Percentiles rank a stretch among this genome's conserved stretches.
Evolutionary conservation across 2,113 vertebrate genomes (phyloP).

Genomic region (Acrocephalus kingi): DNA sequence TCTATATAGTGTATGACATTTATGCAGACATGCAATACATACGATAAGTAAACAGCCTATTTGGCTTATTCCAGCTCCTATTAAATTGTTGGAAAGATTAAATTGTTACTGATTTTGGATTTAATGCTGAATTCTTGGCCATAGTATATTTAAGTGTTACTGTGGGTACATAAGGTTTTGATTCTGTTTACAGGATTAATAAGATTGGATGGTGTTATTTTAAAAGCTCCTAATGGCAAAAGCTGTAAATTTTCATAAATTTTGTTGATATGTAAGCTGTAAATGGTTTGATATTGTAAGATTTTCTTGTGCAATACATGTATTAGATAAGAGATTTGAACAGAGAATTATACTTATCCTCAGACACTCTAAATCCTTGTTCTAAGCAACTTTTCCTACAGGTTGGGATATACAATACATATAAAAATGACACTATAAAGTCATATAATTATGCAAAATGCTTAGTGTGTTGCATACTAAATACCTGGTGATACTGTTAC

Average conservation of each 20-base stretch:
- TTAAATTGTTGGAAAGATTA: not conserved
- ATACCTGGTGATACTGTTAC: not conserved
- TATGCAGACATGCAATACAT: not conserved
- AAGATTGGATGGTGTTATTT: not conserved
- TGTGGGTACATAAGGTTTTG: not conserved
- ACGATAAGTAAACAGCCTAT: not conserved
- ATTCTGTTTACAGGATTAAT: not conserved
- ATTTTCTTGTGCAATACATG: not conserved
- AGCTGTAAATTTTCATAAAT: not conserved
- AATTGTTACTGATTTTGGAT: not conserved
- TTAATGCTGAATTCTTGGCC: not conserved
- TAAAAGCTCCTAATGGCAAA: not conserved
- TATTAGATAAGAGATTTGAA: not conserved
- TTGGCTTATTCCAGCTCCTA: not conserved
- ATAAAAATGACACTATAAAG: not conserved
- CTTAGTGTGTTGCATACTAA: not conserved
- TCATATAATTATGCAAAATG: not conserved
- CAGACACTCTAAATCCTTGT: not conserved
- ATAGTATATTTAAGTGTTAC: not conserved
- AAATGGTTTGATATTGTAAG: not conserved
- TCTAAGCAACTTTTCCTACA: not conserved
- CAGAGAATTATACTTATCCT: not conserved
- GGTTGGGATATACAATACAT: accelerated
- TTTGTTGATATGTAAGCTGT: not conserved
- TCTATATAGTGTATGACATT: not conserved